Base-by-base conservation (phyloP, 2,797 vertebrate genomes). In the Sus cebifrons region DNA sequence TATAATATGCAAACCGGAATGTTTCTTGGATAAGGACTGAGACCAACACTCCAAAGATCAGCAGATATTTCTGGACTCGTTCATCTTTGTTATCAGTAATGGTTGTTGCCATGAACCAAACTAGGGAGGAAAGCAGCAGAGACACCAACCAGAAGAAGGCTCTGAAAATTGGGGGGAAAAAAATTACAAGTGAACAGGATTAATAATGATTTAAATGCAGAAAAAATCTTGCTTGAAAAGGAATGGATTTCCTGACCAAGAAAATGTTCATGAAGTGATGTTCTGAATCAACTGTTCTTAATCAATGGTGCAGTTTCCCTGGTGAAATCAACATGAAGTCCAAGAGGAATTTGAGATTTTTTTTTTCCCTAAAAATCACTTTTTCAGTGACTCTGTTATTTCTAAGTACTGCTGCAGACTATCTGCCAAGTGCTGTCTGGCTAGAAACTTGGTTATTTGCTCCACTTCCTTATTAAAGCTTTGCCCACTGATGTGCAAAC, bases 71-170 rank as follows among this genome's bases (percentile, higher is more conserved):
- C 98, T 99, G 98, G 96, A 98, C 97, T 2, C 97, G 88, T 11
- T 97, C 98, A 17, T 98, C 99, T 60, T 98, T 98, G 96, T 98
- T 98, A 52, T 98, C 98, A 79, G 98, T 98, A 98, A 98, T 98
- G 97, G 98, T 98, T 58, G 99, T 98, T 1, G 98, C 98, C 96
- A 99, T 96, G 98, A 99, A 99, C 98, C 99, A 99, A 21, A 99
- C 98, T 49, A 98, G 79, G 29, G 99, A 99, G 4, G 99, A 99
- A 95, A 99, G 97, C 94, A 99, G 98, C 86, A 99, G 98, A 9
- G 99, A 99, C 89, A 99, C 97, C 95, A 99, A 98, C 98, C 98
- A 99, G 98, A 99, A 98, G 64, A 99, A 99, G 5, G 98, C 98
- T n/a, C 99, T 99, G 92, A 32, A 96, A 96, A 89, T n/a, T 20